Evolutionary conservation across 2,113 vertebrate species (phyloP).

Genomic region (human (Homo sapiens)): GRCh38 chr4:34611501-34612000

Average conservation of each 20-base stretch:
- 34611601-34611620: neutral
- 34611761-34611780: neutral
- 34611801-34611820: neutral
- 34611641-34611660: neutral
- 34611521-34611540: neutral
- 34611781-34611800: neutral
- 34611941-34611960: neutral
- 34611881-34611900: neutral
- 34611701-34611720: neutral
- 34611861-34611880: neutral
- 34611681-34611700: neutral
- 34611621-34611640: neutral
- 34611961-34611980: neutral
- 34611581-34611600: neutral
- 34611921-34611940: neutral
- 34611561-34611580: neutral
- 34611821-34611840: neutral
- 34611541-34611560: neutral
- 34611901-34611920: neutral
- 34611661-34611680: neutral
- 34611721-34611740: neutral
- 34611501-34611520: neutral
- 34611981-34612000: neutral
- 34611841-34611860: neutral
- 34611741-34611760: neutral